Evolutionary conservation across 2,888 invertebrate genomes (phyloP).

Genomic region (Calameuta pallipes): DNA sequence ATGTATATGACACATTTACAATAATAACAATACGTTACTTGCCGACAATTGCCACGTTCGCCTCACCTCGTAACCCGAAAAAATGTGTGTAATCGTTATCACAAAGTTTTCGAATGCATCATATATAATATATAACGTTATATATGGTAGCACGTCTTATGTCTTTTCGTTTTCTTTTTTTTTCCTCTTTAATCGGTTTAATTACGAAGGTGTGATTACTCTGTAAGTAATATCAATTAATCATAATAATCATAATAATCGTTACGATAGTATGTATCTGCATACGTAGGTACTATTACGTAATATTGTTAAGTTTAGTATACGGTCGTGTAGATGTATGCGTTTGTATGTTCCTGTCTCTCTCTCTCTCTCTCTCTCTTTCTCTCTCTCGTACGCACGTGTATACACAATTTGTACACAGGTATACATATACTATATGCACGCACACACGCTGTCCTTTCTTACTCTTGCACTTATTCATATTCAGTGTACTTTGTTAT

Average conservation of each 20-base stretch:
- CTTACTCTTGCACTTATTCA: neutral
- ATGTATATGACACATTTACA: slow-evolving; percentile 62
- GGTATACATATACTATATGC: neutral
- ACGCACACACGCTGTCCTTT: neutral
- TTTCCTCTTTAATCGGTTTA: slow-evolving; percentile 2
- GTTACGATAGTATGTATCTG: slow-evolving; percentile 22
- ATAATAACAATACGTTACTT: slow-evolving; percentile 60
- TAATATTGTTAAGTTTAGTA: slow-evolving; percentile 16
- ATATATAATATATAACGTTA: slow-evolving; percentile 17
- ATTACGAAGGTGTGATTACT: slow-evolving; percentile 15
- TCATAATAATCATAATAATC: slow-evolving; percentile 25
- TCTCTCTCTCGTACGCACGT: neutral
- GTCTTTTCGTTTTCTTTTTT: neutral
- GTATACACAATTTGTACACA: neutral
- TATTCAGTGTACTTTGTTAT: neutral
- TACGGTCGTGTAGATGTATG: slow-evolving; percentile 13
- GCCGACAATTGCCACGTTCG: slow-evolving; percentile 41
- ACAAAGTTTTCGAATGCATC: slow-evolving; percentile 37
- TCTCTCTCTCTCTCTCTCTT: no score
- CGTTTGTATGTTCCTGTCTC: neutral
- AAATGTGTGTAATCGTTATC: slow-evolving; percentile 16
- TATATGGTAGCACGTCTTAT: slow-evolving; percentile 20
- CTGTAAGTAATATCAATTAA: slow-evolving; percentile 20
- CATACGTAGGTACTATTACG: slow-evolving; percentile 9
- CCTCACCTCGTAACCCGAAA: slow-evolving; percentile 31